These are phyloP conservation scores for Drosophila dunni DNA, from an alignment of 1,140 invertebrate genomes.

Conservation along the genomic window DNA sequence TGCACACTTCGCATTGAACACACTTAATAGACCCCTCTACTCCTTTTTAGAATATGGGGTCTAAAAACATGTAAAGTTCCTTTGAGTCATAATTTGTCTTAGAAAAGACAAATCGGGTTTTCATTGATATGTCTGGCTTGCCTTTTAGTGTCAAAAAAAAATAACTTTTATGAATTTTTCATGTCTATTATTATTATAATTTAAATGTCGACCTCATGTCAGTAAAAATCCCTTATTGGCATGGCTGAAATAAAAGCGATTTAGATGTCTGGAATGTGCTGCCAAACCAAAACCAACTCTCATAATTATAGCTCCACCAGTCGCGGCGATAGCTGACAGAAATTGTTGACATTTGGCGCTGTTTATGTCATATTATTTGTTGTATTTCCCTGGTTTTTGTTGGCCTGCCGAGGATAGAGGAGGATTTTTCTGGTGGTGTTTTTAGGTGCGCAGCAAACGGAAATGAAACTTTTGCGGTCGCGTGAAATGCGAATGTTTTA, in stretches of 20 bases:
- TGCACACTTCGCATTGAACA: too few species aligned
- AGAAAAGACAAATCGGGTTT: too few species aligned
- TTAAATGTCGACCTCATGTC: too few species aligned
- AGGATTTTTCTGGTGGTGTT: constrained; percentile 19
- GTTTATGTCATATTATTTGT: constrained; percentile 65
- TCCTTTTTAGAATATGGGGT: too few species aligned
- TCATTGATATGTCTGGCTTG: too few species aligned
- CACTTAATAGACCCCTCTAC: too few species aligned
- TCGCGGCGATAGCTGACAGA: constrained; percentile 29
- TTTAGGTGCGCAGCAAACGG: constrained; percentile 50
- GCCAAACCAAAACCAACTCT: neutral
- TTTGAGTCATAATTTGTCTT: too few species aligned
- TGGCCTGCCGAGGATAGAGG: too few species aligned
- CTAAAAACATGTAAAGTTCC: too few species aligned
- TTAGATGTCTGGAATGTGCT: constrained; percentile 5
- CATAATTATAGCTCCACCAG: constrained; percentile 26
- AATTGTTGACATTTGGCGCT: constrained; percentile 58
- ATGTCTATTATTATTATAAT: too few species aligned
- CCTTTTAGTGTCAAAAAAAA: too few species aligned
- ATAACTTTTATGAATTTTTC: too few species aligned
- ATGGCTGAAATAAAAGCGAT: constrained; percentile 9
- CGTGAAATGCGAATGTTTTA: constrained; percentile 51
- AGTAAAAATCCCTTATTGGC: neutral
- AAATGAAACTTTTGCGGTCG: constrained; percentile 72
- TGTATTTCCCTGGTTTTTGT: constrained; percentile 2